Percentiles rank a stretch among this genome's conserved stretches.
Evolutionary conservation across 2,113 vertebrate species (phyloP).

Genomic region (Platanista minor): DNA sequence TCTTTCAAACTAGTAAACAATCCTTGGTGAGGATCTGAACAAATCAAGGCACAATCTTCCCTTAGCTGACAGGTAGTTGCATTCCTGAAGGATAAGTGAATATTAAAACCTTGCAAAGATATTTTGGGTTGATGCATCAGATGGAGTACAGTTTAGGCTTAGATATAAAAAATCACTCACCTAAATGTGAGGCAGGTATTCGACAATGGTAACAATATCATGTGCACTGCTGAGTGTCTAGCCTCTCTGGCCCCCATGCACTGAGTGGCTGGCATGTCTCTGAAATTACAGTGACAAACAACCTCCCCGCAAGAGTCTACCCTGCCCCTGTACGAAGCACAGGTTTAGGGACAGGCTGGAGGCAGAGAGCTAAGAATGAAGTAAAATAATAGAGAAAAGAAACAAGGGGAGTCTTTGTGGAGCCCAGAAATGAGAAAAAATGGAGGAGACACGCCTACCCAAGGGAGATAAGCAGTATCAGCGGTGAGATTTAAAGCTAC

Average conservation of each 20-base stretch:
- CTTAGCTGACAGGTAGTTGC: neutral
- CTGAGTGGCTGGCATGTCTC: neutral
- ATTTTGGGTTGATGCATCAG: neutral
- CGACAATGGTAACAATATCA: neutral
- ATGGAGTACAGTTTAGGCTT: neutral
- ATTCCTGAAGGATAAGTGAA: neutral
- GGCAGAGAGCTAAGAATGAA: neutral
- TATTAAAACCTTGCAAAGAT: neutral
- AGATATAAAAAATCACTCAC: neutral
- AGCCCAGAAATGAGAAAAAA: neutral
- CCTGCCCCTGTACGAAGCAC: neutral
- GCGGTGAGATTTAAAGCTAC: conserved; percentile 40
- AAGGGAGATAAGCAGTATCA: neutral
- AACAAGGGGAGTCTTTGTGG: neutral
- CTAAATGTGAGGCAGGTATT: neutral
- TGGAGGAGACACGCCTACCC: neutral
- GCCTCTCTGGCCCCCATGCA: neutral
- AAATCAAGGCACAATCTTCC: neutral
- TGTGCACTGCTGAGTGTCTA: fast-evolving
- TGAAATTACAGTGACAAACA: neutral
- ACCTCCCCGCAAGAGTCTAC: neutral
- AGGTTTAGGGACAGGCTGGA: neutral
- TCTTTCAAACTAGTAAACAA: neutral
- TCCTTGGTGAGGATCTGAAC: neutral
- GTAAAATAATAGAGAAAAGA: neutral